Evolutionary conservation across 2,797 vertebrate species (phyloP), one percentile per base, ranked within the genome.

Genomic region (Agapornis canus): DNA sequence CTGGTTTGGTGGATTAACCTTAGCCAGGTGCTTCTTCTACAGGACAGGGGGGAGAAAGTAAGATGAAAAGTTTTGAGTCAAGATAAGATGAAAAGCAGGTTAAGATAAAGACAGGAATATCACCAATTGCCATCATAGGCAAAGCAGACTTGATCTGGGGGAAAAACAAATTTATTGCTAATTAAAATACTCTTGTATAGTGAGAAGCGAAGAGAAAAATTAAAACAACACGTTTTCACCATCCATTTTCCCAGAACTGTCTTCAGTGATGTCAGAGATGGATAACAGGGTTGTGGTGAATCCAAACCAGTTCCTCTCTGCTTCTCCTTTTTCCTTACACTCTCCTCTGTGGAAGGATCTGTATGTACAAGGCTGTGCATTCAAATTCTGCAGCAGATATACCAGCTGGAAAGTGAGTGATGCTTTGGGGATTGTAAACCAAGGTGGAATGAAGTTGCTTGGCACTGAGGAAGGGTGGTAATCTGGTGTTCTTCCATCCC

Each of bases 61-160:
- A 45, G 39, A 51, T 29, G 22, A 42, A 75, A 51, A 48, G 2
- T 10, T 31, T 78, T 17, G 32, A 6, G 47, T 87, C 51, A 72
- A 20, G 11, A 47, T 57, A 10, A 45, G n/a, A 51, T 29, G 27
- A 51, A 71, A 56, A 66, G 4, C 6, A 22, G 12, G 51, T 89
- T 43, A 79, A 18, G 12, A 39, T 43, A 60, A 37, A 83, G 20
- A 26, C 8, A 60, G 26, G 27, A 22, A 25, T 59, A 51, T 31
- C 1, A 19, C 35, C 59, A 17, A 5, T 78, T 64, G n/a, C 45
- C 16, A 29, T 11, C 0, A 0, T 31, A 48, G 16, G 21, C 32
- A 82, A 90, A 82, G 49, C 49, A 68, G 40, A 40, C 18, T 73
- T 88, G 59, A 48, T 35, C 66, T 83, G 9, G 21, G 45, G 27